phyloP scores from a whole-genome alignment of 1,140 invertebrate genomes.

The Diorhabda sublineata region DNA sequence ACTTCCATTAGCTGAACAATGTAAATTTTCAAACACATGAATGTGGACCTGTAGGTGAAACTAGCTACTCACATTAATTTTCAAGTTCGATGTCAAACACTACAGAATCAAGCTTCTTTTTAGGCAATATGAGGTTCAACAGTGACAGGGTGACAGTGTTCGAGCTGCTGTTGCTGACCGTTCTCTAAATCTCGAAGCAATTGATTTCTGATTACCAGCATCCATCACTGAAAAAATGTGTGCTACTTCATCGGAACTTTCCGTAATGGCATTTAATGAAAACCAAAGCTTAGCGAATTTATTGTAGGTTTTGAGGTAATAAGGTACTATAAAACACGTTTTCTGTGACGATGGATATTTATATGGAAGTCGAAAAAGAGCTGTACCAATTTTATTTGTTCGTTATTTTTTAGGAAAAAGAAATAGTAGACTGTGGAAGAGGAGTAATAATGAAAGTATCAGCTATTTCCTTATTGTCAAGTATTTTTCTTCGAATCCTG shows the following conservation, averaged over 20 bases:
- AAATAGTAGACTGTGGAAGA: slow-evolving; percentile 53
- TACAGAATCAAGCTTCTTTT: too few species aligned
- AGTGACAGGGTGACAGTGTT: too few species aligned
- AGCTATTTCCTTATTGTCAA: too few species aligned
- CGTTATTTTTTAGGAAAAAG: slow-evolving; percentile 47
- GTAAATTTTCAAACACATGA: too few species aligned
- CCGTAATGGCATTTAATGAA: not conserved
- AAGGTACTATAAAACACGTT: not conserved
- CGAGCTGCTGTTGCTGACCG: too few species aligned
- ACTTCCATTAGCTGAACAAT: too few species aligned
- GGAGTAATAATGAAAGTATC: not conserved
- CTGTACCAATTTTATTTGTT: slow-evolving; percentile 10
- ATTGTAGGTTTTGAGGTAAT: not conserved
- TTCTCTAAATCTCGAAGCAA: too few species aligned
- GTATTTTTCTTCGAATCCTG: too few species aligned
- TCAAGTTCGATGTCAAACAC: too few species aligned
- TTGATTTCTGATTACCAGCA: not conserved
- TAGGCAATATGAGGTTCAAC: too few species aligned
- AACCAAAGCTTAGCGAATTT: not conserved
- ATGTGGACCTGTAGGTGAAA: too few species aligned
- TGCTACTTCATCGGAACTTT: not conserved
- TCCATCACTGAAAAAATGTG: not conserved
- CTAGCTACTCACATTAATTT: too few species aligned
- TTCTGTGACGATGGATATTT: not conserved
- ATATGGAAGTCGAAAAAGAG: slow-evolving; percentile 4